A percentile compares a stretch with the other conserved stretches of the same genome.
phyloP scores from a whole-genome alignment of 2,113 vertebrate genomes.

The Macquaria australasica region DNA sequence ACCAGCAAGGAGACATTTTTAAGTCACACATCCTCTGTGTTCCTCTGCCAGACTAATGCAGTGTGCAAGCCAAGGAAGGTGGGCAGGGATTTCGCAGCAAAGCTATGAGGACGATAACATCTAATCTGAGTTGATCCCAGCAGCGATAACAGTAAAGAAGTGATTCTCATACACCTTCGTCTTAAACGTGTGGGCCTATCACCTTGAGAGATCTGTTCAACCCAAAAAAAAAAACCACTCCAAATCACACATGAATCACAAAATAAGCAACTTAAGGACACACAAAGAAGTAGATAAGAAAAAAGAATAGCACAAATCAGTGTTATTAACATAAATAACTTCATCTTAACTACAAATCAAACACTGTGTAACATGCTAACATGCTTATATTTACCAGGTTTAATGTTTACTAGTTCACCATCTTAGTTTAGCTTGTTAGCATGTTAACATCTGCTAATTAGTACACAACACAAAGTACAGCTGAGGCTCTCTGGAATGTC shows the following conservation, averaged over 20 bases:
- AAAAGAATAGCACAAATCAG: too few relatives aligned
- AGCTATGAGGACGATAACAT: neutral
- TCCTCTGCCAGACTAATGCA: slow-evolving; percentile 10
- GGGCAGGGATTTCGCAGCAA: neutral
- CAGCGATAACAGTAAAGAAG: neutral
- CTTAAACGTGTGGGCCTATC: neutral
- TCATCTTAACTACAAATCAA: too few relatives aligned
- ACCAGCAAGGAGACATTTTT: slow-evolving; percentile 3
- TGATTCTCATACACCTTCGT: neutral
- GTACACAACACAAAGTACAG: neutral
- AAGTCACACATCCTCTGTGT: slow-evolving; percentile 3
- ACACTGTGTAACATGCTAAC: too few relatives aligned
- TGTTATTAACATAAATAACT: too few relatives aligned
- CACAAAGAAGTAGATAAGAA: neutral
- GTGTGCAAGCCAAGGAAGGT: slow-evolving; percentile 1
- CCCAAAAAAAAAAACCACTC: too few relatives aligned
- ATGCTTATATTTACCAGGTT: neutral
- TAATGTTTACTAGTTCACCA: too few relatives aligned
- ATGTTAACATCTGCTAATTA: neutral
- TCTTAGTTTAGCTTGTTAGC: neutral
- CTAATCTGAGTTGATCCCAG: neutral
- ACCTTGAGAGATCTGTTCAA: neutral
- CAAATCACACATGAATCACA: too few relatives aligned
- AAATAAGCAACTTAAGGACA: neutral
- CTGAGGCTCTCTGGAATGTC: neutral